Percentiles rank a stretch among this genome's conserved stretches.
phyloP scores from a whole-genome alignment of 2,888 invertebrate species.

The Idaea dimidiata region DNA sequence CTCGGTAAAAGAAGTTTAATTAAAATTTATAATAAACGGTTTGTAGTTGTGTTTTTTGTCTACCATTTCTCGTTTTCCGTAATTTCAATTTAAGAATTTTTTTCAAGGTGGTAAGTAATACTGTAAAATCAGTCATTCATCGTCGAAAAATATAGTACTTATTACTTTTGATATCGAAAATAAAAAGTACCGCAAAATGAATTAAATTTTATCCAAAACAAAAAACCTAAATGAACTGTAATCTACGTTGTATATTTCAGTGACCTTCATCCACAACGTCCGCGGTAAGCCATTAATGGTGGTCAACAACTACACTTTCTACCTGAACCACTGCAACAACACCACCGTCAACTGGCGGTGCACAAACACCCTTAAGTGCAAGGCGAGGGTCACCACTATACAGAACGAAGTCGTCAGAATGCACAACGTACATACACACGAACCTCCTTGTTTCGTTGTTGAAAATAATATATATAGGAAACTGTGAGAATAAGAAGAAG shows the following conservation, averaged over 20 bases:
- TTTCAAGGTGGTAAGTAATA: too few relatives aligned
- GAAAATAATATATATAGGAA: not conserved
- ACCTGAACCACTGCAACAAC: not conserved
- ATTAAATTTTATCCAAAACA: not conserved
- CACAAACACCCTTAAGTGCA: constrained; percentile 7
- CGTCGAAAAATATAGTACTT: too few relatives aligned
- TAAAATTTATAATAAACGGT: too few relatives aligned
- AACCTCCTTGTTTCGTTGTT: not conserved
- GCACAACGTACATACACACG: not conserved
- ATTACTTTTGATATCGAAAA: too few relatives aligned
- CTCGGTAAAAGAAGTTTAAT: too few relatives aligned
- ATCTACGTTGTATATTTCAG: not conserved
- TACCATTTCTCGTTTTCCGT: too few relatives aligned
- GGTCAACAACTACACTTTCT: not conserved
- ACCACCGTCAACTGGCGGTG: constrained; percentile 10
- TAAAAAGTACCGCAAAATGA: too few relatives aligned
- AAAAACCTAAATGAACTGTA: not conserved
- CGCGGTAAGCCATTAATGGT: not conserved
- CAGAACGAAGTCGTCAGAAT: not conserved
- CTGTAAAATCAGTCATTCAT: too few relatives aligned
- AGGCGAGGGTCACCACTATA: constrained; percentile 7
- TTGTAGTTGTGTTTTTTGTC: too few relatives aligned
- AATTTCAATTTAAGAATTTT: too few relatives aligned
- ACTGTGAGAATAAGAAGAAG: not conserved
- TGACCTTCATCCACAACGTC: not conserved